Evolutionary conservation across 2,888 invertebrate genomes (phyloP).

Genomic region (Scaptomyza caliginosa): DNA sequence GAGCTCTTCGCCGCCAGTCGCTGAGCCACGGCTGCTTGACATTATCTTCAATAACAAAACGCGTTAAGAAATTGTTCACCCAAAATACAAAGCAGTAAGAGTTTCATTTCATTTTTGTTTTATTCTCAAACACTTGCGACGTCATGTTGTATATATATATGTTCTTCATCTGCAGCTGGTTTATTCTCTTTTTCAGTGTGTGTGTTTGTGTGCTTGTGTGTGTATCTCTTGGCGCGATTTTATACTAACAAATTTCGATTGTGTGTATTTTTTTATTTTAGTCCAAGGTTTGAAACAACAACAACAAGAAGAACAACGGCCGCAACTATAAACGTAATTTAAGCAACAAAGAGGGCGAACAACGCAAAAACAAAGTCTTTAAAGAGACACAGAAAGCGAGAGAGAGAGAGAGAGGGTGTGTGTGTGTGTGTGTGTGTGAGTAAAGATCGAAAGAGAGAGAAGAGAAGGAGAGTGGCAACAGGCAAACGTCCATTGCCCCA

Average conservation of each 20-base stretch:
- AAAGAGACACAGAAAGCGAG: conserved; percentile 10
- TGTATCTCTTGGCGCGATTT: conserved; percentile 62
- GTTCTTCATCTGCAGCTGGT: conserved; percentile 20
- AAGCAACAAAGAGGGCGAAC: conserved; percentile 57
- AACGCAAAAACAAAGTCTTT: conserved; percentile 60
- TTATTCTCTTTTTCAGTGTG: background rate
- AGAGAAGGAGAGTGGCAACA: conserved; percentile 7
- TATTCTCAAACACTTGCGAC: conserved; percentile 10
- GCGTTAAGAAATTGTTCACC: conserved; percentile 21
- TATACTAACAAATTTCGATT: conserved; percentile 72
- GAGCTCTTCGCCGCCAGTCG: conserved; percentile 14
- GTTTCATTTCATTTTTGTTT: too few species aligned
- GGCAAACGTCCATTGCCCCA: background rate
- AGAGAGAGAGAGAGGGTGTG: background rate
- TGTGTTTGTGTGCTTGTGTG: conserved; percentile 18
- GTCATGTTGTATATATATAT: conserved; percentile 19
- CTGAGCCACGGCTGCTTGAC: conserved; percentile 30
- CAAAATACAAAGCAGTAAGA: conserved; percentile 10
- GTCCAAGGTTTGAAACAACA: conserved; percentile 82
- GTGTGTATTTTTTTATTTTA: conserved; percentile 81
- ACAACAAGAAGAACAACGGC: conserved; percentile 32
- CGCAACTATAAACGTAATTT: conserved; percentile 60
- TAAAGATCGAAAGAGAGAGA: conserved; percentile 14
- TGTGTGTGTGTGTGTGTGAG: too few species aligned
- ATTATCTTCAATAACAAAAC: conserved; percentile 38